Evolutionary conservation across 2,888 invertebrate genomes (phyloP), one percentile per base, ranked within the genome.

Genomic region (Loripinus fragilis): DNA sequence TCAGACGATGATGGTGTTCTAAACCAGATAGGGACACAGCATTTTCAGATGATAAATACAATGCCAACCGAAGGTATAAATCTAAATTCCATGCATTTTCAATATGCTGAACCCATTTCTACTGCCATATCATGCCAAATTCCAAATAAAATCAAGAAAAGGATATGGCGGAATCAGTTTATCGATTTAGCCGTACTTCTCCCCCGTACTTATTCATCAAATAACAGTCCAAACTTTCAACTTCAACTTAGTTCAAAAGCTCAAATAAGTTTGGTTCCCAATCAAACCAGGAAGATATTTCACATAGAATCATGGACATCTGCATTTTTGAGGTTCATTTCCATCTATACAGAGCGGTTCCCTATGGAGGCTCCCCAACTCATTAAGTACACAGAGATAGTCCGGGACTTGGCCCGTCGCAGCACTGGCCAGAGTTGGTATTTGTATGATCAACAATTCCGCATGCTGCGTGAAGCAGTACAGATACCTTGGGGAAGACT

Each of bases 311-410:
- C 10, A 17, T 77, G 72, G 69, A 77, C 73, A 2, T 30, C 74
- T 0, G 78, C 78, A 0, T 78, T 74, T 42, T 0, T 81, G 0
- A 66, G 77, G 12, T 77, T 74, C 38, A 30, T 50, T 5, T 74
- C 74, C 0, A 52, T 81, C 2, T 81, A 77, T 50, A 23, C 69
- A 8, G 30, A 20, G 25, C 38, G 64, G 5, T 77, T 55, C 45
- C 77, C 80, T 2, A 3, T 33, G 0, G 80, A 80, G 52, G 76
- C 71, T 0, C 71, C 73, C 0, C 55, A 74, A 17, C 69, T 77
- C 1, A 60, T 81, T 45, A 81, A 81, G 35, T 74, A 81, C 65
- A 60, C 33, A 25, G 77, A 81, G 45, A 74, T 77, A 7, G 77
- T 77, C 0, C 23, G 71, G 20, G 74, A 81, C 42, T 17, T 81